phyloP scores from a whole-genome alignment of 2,797 vertebrate species.

The Hydrophis major region DNA sequence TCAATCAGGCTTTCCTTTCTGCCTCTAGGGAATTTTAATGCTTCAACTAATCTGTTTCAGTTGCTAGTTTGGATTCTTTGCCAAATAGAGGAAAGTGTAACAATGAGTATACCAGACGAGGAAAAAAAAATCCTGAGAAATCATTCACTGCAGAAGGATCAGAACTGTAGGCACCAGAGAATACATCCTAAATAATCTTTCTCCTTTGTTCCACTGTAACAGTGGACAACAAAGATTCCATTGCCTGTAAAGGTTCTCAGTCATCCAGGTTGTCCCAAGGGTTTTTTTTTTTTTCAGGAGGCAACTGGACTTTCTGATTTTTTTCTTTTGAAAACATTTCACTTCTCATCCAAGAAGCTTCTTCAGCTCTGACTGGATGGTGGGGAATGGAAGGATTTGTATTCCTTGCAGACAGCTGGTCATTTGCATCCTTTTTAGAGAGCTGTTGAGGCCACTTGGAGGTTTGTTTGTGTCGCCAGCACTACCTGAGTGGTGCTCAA shows the following conservation, averaged over 20 bases:
- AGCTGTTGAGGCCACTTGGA: too few species aligned
- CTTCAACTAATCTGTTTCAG: background rate
- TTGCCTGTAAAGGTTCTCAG: background rate
- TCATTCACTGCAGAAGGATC: background rate
- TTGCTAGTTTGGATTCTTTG: background rate
- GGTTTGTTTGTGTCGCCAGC: too few species aligned
- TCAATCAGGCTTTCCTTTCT: background rate
- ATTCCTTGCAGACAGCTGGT: too few species aligned
- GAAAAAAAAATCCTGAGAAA: conserved; percentile 19
- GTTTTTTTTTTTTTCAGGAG: too few species aligned
- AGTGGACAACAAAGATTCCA: background rate
- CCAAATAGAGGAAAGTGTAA: conserved; percentile 18
- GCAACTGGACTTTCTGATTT: too few species aligned
- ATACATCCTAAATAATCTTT: background rate
- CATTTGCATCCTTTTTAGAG: too few species aligned
- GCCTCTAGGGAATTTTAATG: background rate
- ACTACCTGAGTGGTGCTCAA: too few species aligned
- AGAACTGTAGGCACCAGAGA: conserved; percentile 6
- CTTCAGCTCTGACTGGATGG: too few species aligned
- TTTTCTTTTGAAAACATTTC: too few species aligned
- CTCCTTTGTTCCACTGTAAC: background rate
- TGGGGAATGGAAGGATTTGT: too few species aligned
- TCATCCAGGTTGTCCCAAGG: too few species aligned
- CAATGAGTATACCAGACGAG: background rate
- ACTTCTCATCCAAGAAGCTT: too few species aligned